Conservation (phyloP, 2,888 invertebrate species). For the Meiosimyza decipiens region DNA sequence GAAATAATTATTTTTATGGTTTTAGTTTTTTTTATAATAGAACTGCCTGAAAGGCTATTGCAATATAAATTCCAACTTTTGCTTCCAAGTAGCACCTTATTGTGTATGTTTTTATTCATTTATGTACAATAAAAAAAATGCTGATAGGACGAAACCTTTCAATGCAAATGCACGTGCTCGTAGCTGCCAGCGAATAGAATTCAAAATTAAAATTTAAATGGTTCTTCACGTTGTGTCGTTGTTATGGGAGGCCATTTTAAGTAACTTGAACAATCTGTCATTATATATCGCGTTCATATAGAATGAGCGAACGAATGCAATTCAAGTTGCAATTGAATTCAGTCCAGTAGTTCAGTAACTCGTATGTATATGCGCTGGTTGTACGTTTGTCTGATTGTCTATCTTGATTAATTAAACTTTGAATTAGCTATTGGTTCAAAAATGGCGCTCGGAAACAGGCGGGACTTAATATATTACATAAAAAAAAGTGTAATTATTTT, state of each 20-base stretch:
- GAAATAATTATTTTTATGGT: no score
- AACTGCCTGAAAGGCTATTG: no score
- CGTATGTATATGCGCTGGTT: neutral
- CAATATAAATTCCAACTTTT: no score
- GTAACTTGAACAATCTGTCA: conserved; percentile 18
- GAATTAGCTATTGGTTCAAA: conserved; percentile 24
- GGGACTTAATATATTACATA: conserved; percentile 24
- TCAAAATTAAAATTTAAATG: conserved; percentile 8
- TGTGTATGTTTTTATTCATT: no score
- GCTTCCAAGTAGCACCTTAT: no score
- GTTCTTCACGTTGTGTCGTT: conserved; percentile 19
- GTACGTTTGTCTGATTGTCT: conserved; percentile 3
- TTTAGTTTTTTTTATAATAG: no score
- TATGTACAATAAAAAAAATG: neutral
- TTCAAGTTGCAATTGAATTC: conserved; percentile 10
- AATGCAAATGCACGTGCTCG: neutral
- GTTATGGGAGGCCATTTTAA: conserved; percentile 14
- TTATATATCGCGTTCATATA: neutral
- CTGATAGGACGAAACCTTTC: conserved; percentile 19
- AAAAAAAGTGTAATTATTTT: neutral
- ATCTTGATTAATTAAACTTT: conserved; percentile 30
- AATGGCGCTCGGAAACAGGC: conserved; percentile 34
- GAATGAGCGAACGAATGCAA: neutral
- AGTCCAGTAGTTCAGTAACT: neutral
- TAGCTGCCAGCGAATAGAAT: conserved; percentile 23